phyloP scores from a whole-genome alignment of 2,113 vertebrate genomes.

The Thunnus maccoyii region DNA sequence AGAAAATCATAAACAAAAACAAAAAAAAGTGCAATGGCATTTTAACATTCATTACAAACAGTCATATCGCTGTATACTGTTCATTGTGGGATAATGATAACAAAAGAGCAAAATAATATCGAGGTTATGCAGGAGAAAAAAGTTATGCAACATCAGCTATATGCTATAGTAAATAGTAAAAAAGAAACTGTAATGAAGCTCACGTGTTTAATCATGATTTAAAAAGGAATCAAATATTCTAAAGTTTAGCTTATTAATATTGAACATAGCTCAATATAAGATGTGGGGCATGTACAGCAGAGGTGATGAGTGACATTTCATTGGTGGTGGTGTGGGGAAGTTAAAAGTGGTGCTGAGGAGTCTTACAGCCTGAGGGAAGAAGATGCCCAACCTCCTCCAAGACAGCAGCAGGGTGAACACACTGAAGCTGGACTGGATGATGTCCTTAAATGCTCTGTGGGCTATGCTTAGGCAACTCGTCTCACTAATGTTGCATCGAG shows the following conservation, averaged over 20 bases:
- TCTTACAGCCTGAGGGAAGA: constrained; percentile 29
- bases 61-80: background rate
- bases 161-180: background rate
- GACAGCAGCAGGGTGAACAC: constrained; percentile 25
- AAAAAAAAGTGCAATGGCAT: background rate
- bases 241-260: no score
- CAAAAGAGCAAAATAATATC: background rate
- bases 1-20: background rate
- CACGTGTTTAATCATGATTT: background rate
- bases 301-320: background rate
- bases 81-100: background rate
- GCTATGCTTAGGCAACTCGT: background rate
- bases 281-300: background rate
- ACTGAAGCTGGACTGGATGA: constrained; percentile 12
- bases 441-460: constrained; percentile 6
- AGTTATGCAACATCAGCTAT: background rate
- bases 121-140: background rate
- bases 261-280: background rate
- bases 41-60: background rate
- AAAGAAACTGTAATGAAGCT: background rate
- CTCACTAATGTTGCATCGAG: background rate
- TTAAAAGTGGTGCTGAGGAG: constrained; percentile 6
- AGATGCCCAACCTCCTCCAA: constrained; percentile 1
- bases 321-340: background rate
- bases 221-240: background rate